Percentiles rank a stretch among this genome's conserved stretches.
These are phyloP conservation scores for Mantis religiosa DNA, from an alignment of 2,888 invertebrate species.

Conservation along the genomic window DNA sequence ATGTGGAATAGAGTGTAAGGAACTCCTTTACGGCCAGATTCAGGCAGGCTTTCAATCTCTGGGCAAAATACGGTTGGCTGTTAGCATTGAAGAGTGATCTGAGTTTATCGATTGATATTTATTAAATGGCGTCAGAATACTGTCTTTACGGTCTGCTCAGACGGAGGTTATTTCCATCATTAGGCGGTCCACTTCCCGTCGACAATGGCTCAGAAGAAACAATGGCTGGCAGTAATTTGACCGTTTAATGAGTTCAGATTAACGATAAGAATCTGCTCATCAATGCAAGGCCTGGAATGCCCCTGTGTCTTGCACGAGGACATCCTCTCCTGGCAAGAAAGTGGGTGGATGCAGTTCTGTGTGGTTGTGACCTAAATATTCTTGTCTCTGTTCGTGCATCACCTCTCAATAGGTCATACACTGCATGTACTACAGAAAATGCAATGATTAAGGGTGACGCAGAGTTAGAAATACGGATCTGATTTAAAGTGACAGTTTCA, in stretches of 20 bases:
- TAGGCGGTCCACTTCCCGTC: background rate
- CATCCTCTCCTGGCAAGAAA: background rate
- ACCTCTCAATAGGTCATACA: too few species aligned
- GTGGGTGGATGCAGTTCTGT: background rate
- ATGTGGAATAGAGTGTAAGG: too few species aligned
- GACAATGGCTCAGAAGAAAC: background rate
- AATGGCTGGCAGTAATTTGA: background rate
- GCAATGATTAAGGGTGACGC: too few species aligned
- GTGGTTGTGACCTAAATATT: background rate
- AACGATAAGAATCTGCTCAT: background rate
- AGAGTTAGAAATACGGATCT: too few species aligned
- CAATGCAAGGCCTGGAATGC: background rate
- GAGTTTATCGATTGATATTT: background rate
- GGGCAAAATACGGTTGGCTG: too few species aligned
- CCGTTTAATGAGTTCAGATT: background rate
- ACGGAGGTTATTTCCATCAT: background rate
- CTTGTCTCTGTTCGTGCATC: background rate
- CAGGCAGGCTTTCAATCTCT: too few species aligned
- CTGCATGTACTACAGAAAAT: too few species aligned
- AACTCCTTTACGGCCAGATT: too few species aligned
- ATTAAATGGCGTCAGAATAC: background rate
- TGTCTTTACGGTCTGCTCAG: background rate
- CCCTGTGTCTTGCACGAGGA: background rate
- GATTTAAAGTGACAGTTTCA: too few species aligned
- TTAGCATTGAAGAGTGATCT: background rate